These are phyloP conservation scores for Vanessa cardui DNA, from an alignment of 2,888 invertebrate genomes.

Conservation along the genomic window DNA sequence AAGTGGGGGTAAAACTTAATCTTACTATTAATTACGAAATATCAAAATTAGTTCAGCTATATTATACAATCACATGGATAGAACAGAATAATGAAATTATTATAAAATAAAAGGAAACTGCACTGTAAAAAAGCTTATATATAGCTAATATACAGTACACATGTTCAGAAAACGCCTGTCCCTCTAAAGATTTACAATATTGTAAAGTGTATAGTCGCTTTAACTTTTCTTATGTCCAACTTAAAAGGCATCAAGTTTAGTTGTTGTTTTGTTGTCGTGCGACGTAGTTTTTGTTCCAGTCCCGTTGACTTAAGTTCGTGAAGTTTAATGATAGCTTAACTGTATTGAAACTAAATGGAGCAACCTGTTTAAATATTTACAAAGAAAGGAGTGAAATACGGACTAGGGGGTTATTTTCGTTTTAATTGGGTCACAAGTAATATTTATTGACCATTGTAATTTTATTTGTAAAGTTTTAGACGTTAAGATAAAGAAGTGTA, in stretches of 20 bases:
- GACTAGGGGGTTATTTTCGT: constrained; percentile 1
- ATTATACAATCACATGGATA: too few relatives aligned
- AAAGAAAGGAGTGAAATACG: constrained; percentile 19
- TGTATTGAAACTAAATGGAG: constrained; percentile 28
- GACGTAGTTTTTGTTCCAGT: constrained; percentile 50
- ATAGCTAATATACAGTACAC: not conserved
- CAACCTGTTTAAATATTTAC: constrained; percentile 37
- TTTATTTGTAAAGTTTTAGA: not conserved
- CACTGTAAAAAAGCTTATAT: not conserved
- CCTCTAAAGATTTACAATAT: not conserved
- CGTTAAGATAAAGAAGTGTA: too few relatives aligned
- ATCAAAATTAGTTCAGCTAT: too few relatives aligned
- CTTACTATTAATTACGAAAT: too few relatives aligned
- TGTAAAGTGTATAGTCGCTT: constrained; percentile 18
- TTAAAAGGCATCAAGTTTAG: constrained; percentile 50
- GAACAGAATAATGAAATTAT: too few relatives aligned
- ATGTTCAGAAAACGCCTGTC: not conserved
- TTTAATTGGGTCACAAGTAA: not conserved
- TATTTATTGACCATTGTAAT: not conserved
- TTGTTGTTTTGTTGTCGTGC: constrained; percentile 46
- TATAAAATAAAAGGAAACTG: too few relatives aligned
- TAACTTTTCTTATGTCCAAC: constrained; percentile 60
- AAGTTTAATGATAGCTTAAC: constrained; percentile 36
- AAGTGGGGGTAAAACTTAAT: too few relatives aligned
- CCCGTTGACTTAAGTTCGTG: constrained; percentile 43